Evolutionary conservation across 2,113 vertebrate species (phyloP).

Genomic region (Rhagologus leucostigma): DNA sequence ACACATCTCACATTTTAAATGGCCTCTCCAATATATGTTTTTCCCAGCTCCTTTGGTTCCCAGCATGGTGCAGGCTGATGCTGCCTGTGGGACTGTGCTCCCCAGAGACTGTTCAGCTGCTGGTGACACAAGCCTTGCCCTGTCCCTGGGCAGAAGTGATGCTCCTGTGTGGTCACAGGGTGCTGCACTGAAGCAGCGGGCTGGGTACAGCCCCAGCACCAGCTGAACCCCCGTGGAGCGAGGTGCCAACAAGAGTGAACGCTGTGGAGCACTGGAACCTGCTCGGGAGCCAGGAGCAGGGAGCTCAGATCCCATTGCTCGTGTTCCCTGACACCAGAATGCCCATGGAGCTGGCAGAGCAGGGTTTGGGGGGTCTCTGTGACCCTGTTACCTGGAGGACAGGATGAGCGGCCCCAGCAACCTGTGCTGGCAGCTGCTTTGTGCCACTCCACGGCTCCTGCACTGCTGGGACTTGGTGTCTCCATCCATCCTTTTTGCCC

Average conservation of each 20-base stretch:
- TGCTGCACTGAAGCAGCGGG: accelerated
- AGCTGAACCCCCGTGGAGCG: background rate
- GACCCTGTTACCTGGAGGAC: background rate
- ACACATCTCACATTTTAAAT: background rate
- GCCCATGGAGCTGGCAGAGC: accelerated
- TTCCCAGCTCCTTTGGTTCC: background rate
- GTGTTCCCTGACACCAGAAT: accelerated
- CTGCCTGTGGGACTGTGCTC: background rate
- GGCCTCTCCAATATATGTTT: background rate
- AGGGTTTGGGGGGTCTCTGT: background rate
- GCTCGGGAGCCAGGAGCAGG: background rate
- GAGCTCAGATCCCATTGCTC: background rate
- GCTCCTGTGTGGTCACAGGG: background rate
- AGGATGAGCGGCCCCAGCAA: background rate
- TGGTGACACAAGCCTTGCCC: background rate
- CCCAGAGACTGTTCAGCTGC: background rate
- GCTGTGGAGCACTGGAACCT: accelerated
- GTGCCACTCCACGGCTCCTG: background rate
- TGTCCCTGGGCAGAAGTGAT: background rate
- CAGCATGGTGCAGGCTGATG: background rate
- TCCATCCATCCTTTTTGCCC: background rate
- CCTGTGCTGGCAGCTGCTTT: background rate
- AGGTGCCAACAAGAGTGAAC: accelerated
- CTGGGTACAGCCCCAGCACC: background rate
- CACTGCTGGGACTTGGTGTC: background rate